These are phyloP conservation scores for Eubasilissa regina DNA, from an alignment of 1,140 invertebrate genomes.

Conservation along the genomic window DNA sequence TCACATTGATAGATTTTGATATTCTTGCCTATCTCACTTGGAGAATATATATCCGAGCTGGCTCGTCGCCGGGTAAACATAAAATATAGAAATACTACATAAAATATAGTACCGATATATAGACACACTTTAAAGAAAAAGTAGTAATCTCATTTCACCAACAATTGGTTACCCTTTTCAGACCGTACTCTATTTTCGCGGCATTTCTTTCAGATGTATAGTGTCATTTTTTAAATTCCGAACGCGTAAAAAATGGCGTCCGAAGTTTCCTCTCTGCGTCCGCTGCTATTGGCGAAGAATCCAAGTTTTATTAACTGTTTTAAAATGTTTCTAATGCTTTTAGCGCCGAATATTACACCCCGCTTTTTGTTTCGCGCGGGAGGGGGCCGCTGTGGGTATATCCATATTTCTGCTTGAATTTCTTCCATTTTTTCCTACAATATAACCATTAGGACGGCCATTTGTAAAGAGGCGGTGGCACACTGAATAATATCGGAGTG, in stretches of 20 bases:
- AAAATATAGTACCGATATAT: too few relatives aligned
- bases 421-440: neutral
- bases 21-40: too few relatives aligned
- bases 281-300: neutral
- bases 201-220: neutral
- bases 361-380: neutral
- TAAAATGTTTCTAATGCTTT: constrained; percentile 22
- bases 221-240: constrained; percentile 23
- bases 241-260: constrained; percentile 28
- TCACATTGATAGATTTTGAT: too few relatives aligned
- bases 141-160: neutral
- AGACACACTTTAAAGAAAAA: too few relatives aligned
- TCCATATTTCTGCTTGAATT: neutral
- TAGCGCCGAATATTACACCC: neutral
- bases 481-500: neutral
- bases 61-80: too few relatives aligned
- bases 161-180: constrained; percentile 35
- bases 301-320: constrained; percentile 15
- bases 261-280: neutral
- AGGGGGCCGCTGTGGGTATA: neutral
- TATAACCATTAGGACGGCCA: neutral
- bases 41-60: too few relatives aligned
- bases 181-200: constrained; percentile 8
- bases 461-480: neutral
- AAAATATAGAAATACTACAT: too few relatives aligned